phyloP scores from a whole-genome alignment of 2,113 vertebrate genomes.

The Aegithalos caudatus region DNA sequence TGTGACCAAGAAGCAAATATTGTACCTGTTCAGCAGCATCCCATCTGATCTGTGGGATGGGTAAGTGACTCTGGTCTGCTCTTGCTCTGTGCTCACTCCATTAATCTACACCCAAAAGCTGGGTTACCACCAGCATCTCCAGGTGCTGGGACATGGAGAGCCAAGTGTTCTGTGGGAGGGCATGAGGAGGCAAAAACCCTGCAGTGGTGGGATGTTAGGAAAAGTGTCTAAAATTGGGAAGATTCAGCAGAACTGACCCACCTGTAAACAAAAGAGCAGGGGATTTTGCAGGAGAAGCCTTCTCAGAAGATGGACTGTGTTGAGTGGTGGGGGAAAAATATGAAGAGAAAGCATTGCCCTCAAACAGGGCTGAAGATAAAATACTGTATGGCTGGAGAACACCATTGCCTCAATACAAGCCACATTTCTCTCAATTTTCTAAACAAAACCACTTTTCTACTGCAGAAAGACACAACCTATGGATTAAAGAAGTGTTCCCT shows the following conservation, averaged over 20 bases:
- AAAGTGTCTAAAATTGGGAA: background rate
- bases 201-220: background rate
- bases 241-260: background rate
- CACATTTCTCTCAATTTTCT: background rate
- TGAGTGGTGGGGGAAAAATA: background rate
- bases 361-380: background rate
- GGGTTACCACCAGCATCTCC: background rate
- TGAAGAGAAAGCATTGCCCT: background rate
- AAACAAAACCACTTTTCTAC: background rate
- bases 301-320: background rate
- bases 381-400: background rate
- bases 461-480: background rate
- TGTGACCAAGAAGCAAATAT: background rate
- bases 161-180: rapidly evolving
- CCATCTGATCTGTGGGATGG: background rate
- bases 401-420: background rate
- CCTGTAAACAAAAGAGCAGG: background rate
- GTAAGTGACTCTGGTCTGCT: background rate
- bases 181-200: background rate
- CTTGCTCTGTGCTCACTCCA: background rate
- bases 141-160: background rate
- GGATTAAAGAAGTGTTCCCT: background rate
- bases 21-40: background rate
- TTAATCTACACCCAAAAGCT: background rate
- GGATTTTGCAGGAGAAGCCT: background rate